A percentile compares a stretch with the other conserved stretches of the same genome.
Evolutionary conservation across 2,113 vertebrate genomes (phyloP).

Genomic region (Bostrychus sinensis): DNA sequence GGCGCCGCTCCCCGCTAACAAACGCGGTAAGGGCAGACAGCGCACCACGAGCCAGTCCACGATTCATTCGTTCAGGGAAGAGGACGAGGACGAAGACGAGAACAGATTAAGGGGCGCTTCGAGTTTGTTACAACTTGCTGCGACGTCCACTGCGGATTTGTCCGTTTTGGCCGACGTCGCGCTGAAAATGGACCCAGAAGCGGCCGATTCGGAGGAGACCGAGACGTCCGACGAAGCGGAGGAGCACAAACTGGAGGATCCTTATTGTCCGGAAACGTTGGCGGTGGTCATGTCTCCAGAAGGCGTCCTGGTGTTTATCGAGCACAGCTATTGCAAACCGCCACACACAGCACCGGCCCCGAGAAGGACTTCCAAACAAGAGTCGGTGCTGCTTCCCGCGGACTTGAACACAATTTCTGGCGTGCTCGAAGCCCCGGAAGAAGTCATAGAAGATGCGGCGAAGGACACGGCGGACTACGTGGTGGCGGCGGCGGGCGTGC

Average conservation of each 20-base stretch:
- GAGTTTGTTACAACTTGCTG: conserved; percentile 79
- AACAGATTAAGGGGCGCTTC: conserved; percentile 73
- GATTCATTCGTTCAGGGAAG: conserved; percentile 68
- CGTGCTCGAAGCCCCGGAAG: conserved; percentile 81
- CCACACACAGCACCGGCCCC: conserved; percentile 35
- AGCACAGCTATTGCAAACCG: conserved; percentile 89
- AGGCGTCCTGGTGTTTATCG: conserved; percentile 78
- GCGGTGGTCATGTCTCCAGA: conserved; percentile 57
- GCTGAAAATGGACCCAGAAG: conserved; percentile 83
- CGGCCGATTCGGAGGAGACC: conserved; percentile 81
- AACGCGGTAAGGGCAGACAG: conserved; percentile 68
- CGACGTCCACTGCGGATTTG: conserved; percentile 77
- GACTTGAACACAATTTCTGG: conserved; percentile 79
- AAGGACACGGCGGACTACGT: conserved; percentile 62
- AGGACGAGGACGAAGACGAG: conserved; percentile 77
- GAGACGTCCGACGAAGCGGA: conserved; percentile 86
- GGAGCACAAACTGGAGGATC: conserved; percentile 79
- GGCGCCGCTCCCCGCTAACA: conserved; percentile 43
- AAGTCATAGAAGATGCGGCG: conserved; percentile 78
- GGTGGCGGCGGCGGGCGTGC: conserved; percentile 46
- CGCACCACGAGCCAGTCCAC: conserved; percentile 68
- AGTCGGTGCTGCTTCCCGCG: conserved; percentile 72
- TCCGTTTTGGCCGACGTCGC: conserved; percentile 85
- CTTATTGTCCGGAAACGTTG: conserved; percentile 55
- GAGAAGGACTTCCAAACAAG: conserved; percentile 69